Conservation (phyloP, 2,888 invertebrate species). For the Gnatocerus cornutus region DNA sequence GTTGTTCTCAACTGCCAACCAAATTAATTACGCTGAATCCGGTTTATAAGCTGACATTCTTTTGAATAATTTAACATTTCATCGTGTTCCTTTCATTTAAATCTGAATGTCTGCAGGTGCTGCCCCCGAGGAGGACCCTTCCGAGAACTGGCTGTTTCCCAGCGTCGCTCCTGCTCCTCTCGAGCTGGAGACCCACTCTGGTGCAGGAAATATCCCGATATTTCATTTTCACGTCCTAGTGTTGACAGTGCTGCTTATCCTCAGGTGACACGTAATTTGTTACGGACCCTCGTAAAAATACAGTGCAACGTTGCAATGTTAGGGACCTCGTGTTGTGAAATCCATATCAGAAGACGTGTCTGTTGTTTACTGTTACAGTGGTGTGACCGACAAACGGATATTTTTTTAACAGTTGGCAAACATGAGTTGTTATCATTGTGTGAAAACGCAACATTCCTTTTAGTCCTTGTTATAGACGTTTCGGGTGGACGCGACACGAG, state of each 20-base stretch:
- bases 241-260: slow-evolving; percentile 58
- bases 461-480: too few species aligned
- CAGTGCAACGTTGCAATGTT: slow-evolving; percentile 30
- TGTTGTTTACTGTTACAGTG: not conserved
- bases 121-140: slow-evolving; percentile 59
- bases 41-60: too few species aligned
- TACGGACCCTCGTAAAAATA: slow-evolving; percentile 43
- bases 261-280: slow-evolving; percentile 63
- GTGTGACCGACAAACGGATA: slow-evolving; percentile 1
- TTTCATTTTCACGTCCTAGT: slow-evolving; percentile 54
- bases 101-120: slow-evolving; percentile 48
- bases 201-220: slow-evolving; percentile 49
- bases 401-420: not conserved
- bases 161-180: slow-evolving; percentile 67
- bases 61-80: too few species aligned
- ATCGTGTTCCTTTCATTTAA: too few species aligned
- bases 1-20: too few species aligned
- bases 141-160: slow-evolving; percentile 66
- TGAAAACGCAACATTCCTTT: not conserved
- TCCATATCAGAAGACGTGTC: slow-evolving; percentile 33
- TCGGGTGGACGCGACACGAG: too few species aligned
- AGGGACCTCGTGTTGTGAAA: slow-evolving; percentile 20
- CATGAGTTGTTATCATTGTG: not conserved
- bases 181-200: slow-evolving; percentile 66
- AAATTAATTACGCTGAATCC: too few species aligned